Conservation (phyloP, 2,113 vertebrate genomes). For the Cyprinodon tularosa region DNA sequence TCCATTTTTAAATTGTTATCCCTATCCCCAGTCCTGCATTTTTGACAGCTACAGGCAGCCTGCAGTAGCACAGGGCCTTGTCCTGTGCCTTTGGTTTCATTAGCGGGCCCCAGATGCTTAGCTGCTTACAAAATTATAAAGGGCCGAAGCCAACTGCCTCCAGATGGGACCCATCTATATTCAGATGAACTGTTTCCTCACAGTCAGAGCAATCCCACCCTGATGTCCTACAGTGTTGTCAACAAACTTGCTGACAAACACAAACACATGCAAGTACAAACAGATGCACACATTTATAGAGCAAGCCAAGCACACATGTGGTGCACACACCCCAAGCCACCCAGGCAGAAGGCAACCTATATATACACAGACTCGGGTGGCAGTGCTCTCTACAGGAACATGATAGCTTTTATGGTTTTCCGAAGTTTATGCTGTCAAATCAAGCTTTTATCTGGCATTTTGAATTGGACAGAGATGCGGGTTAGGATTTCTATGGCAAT, state of each 20-base stretch:
- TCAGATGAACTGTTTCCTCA: conserved; percentile 84
- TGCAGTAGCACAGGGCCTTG: conserved; percentile 57
- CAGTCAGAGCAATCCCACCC: conserved; percentile 78
- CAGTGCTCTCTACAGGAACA: conserved; percentile 43
- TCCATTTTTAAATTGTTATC: conserved; percentile 60
- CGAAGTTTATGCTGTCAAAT: conserved; percentile 37
- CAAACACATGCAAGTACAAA: conserved; percentile 71
- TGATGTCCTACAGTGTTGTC: conserved; percentile 79
- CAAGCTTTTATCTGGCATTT: conserved; percentile 45
- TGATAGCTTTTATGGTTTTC: conserved; percentile 33
- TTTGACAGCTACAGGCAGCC: conserved; percentile 62
- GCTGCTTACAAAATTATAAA: conserved; percentile 82
- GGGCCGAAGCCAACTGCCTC: conserved; percentile 78
- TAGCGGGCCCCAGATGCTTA: conserved; percentile 81
- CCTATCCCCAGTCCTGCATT: conserved; percentile 34
- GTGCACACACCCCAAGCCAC: conserved; percentile 40
- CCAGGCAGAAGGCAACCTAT: conserved; percentile 20
- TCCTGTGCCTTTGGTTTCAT: conserved; percentile 78
- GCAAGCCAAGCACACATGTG: conserved; percentile 38
- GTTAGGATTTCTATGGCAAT: conserved; percentile 8
- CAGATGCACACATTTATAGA: conserved; percentile 63
- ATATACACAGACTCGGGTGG: conserved; percentile 23
- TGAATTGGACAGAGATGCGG: conserved; percentile 25
- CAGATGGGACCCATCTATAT: conserved; percentile 86
- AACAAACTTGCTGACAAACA: conserved; percentile 76